Percentiles rank a stretch among this genome's conserved stretches.
These are phyloP conservation scores for Galemys pyrenaicus DNA, from an alignment of 2,113 vertebrate species.

Conservation along the genomic window DNA sequence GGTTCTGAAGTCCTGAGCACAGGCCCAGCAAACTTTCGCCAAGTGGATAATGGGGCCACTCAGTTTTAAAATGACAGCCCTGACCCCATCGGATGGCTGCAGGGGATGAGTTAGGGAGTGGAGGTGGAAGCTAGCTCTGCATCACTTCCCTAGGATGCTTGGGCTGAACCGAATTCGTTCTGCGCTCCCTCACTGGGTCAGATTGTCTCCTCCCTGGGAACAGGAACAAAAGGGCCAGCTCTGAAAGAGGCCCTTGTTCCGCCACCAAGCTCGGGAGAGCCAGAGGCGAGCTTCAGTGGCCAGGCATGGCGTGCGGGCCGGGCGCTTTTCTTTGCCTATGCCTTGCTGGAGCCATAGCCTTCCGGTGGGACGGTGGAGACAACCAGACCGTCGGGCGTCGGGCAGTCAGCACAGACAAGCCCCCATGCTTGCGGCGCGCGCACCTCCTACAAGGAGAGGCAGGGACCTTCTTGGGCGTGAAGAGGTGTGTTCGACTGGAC, in stretches of 20 bases:
- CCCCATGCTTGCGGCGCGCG: not conserved
- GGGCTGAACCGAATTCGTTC: not conserved
- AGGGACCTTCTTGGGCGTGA: not conserved
- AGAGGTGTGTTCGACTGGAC: not conserved
- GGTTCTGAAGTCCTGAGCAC: not conserved
- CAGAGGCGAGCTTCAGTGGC: not conserved
- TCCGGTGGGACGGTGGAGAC: not conserved
- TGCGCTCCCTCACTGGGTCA: not conserved
- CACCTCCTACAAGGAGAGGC: not conserved
- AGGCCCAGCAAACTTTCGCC: no score
- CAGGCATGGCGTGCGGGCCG: not conserved
- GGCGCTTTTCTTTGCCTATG: not conserved
- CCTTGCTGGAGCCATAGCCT: not conserved
- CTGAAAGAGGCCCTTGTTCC: constrained; percentile 58
- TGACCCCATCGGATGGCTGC: not conserved
- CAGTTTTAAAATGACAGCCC: not conserved
- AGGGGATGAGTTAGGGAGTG: not conserved
- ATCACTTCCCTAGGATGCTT: not conserved
- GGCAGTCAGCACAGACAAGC: not conserved
- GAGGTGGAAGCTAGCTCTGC: accelerated
- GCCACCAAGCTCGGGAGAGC: not conserved
- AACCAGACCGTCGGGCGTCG: not conserved
- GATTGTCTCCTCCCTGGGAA: constrained; percentile 13
- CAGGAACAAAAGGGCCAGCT: constrained; percentile 33
- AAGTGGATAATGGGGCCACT: not conserved